Conservation (phyloP, 2,888 invertebrate species). For the Brassicogethes aeneus region DNA sequence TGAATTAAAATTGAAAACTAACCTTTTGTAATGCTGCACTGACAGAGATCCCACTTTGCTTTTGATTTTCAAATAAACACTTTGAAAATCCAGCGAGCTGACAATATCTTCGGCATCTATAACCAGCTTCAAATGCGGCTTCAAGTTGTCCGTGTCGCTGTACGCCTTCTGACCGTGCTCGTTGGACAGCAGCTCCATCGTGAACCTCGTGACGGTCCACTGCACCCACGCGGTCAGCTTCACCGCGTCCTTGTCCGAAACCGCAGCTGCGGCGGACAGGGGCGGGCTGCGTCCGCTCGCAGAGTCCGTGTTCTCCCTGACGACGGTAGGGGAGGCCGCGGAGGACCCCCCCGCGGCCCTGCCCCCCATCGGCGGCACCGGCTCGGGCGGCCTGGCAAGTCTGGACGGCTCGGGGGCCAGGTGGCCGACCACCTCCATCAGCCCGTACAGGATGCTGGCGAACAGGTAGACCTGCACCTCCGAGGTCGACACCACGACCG, state of each 20-base stretch:
- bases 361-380: constrained; percentile 18
- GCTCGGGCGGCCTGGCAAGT: constrained; percentile 19
- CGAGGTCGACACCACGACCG: constrained; percentile 55
- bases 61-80: constrained; percentile 76
- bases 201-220: constrained; percentile 79
- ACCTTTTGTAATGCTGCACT: constrained; percentile 59
- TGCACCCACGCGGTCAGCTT: constrained; percentile 74
- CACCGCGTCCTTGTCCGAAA: constrained; percentile 30
- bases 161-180: constrained; percentile 20
- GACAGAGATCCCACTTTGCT: constrained; percentile 69
- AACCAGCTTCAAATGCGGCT: constrained; percentile 48
- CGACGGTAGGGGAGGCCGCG: constrained; percentile 30
- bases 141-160: constrained; percentile 15
- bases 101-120: constrained; percentile 77
- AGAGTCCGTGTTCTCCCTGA: constrained; percentile 35
- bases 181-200: constrained; percentile 49
- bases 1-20: too few relatives aligned
- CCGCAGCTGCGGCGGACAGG: constrained; percentile 13
- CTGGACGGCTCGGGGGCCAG: constrained; percentile 26
- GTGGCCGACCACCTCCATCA: constrained; percentile 35
- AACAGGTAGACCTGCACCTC: constrained; percentile 53
- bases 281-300: constrained; percentile 33
- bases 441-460: constrained; percentile 37
- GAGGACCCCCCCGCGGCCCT: constrained; percentile 20
- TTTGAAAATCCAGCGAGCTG: constrained; percentile 75